These are phyloP conservation scores for Toxotes jaculatrix DNA, from an alignment of 2,113 vertebrate species.

Conservation along the genomic window DNA sequence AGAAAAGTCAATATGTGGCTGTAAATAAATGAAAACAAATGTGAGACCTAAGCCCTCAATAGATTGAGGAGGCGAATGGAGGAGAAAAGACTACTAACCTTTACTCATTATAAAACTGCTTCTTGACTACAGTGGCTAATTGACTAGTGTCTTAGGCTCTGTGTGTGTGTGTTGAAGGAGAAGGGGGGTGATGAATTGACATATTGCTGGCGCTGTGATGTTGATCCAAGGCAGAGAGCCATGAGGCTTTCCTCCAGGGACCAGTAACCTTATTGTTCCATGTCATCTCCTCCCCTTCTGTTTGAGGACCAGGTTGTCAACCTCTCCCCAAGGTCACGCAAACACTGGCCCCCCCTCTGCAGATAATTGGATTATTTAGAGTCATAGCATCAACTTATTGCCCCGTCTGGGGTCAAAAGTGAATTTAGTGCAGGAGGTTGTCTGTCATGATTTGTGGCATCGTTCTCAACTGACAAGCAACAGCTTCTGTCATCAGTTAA, in stretches of 20 bases:
- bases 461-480: constrained; percentile 46
- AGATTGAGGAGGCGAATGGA: constrained; percentile 53
- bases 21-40: constrained; percentile 79
- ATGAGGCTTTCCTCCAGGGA: constrained; percentile 70
- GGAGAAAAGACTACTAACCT: constrained; percentile 46
- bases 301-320: constrained; percentile 80
- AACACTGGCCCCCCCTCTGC: constrained; percentile 52
- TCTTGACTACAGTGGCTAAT: constrained; percentile 65
- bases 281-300: constrained; percentile 78
- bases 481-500: constrained; percentile 60
- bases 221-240: constrained; percentile 76
- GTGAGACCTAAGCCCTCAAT: constrained; percentile 56
- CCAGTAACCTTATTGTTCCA: constrained; percentile 79
- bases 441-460: constrained; percentile 63
- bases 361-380: constrained; percentile 82
- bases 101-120: constrained; percentile 60
- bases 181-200: constrained; percentile 71
- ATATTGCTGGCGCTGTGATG: constrained; percentile 73
- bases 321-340: constrained; percentile 80
- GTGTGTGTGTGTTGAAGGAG: constrained; percentile 33
- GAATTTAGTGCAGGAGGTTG: constrained; percentile 62
- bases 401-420: constrained; percentile 67
- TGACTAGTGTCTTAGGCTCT: constrained; percentile 56
- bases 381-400: constrained; percentile 75
- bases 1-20: constrained; percentile 75